Conservation (phyloP, 2,113 vertebrate species). For the Hemicordylus capensis region DNA sequence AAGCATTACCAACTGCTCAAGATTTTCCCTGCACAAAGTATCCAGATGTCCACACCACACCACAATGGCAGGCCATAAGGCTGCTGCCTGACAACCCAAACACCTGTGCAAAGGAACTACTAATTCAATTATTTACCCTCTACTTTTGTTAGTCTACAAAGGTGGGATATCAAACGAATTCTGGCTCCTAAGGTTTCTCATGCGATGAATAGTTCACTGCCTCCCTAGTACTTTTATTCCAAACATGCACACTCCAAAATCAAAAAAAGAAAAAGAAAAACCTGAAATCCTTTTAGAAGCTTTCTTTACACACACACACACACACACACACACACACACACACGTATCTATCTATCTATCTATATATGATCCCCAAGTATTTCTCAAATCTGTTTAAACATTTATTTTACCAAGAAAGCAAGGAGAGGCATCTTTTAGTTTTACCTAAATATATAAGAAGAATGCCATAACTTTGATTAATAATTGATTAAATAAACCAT, state of each 20-base stretch:
- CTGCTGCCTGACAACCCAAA: conserved; percentile 51
- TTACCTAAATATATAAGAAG: conserved; percentile 89
- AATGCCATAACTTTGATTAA: conserved; percentile 97
- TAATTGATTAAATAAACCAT: conserved; percentile 98
- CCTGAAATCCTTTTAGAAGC: conserved; percentile 36
- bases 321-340: too few species aligned
- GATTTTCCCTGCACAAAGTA: conserved; percentile 62
- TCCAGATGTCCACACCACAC: conserved; percentile 63
- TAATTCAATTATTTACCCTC: conserved; percentile 50
- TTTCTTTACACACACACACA: conserved; percentile 12
- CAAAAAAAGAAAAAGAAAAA: conserved; percentile 52
- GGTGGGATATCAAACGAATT: conserved; percentile 34
- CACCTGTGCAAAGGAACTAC: conserved; percentile 47
- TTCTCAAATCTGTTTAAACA: conserved; percentile 77
- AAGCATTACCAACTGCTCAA: conserved; percentile 79
- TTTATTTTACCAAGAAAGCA: conserved; percentile 83
- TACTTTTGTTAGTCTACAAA: conserved; percentile 27
- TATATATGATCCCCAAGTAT: conserved; percentile 52
- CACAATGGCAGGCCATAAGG: background rate
- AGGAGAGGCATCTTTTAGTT: conserved; percentile 88
- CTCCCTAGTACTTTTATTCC: background rate
- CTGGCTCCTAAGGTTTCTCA: conserved; percentile 12
- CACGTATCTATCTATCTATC: background rate
- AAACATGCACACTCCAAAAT: background rate
- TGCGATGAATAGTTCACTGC: background rate